Percentiles rank a stretch among this genome's conserved stretches.
Evolutionary conservation across 2,888 invertebrate species (phyloP).

Genomic region (Rotaria macrura): DNA sequence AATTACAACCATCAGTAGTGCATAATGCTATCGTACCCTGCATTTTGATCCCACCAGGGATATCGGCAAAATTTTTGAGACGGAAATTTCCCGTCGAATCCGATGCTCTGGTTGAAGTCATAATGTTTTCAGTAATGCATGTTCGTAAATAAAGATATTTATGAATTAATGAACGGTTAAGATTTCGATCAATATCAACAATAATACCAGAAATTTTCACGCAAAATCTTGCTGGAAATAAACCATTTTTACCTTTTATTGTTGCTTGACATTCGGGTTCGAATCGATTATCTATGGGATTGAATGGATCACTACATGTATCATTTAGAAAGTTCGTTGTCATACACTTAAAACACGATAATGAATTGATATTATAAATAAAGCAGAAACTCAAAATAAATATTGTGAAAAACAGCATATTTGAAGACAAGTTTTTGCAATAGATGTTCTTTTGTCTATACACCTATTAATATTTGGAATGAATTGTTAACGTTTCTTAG

Average conservation of each 20-base stretch:
- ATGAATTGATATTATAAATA: not conserved
- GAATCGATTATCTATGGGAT: not conserved
- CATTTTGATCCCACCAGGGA: not conserved
- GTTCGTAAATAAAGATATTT: constrained; percentile 9
- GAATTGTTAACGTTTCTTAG: not conserved
- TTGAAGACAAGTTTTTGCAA: not conserved
- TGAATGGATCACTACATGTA: constrained; percentile 7
- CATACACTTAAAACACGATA: constrained; percentile 15
- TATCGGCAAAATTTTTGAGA: not conserved
- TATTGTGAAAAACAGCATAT: not conserved
- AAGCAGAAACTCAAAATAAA: not conserved
- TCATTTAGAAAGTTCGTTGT: not conserved
- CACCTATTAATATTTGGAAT: not conserved
- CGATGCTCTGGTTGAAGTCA: not conserved
- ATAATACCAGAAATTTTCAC: constrained; percentile 5
- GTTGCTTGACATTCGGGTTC: constrained; percentile 11
- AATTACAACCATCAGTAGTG: not conserved
- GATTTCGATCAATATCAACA: not conserved
- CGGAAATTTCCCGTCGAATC: not conserved
- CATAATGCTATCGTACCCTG: not conserved
- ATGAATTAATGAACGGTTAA: not conserved
- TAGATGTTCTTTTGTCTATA: not conserved
- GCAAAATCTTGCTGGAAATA: constrained; percentile 12
- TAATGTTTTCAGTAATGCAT: constrained; percentile 5
- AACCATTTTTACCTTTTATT: constrained; percentile 1